phyloP scores from a whole-genome alignment of 2,797 vertebrate genomes.

The Cuculus canorus region DNA sequence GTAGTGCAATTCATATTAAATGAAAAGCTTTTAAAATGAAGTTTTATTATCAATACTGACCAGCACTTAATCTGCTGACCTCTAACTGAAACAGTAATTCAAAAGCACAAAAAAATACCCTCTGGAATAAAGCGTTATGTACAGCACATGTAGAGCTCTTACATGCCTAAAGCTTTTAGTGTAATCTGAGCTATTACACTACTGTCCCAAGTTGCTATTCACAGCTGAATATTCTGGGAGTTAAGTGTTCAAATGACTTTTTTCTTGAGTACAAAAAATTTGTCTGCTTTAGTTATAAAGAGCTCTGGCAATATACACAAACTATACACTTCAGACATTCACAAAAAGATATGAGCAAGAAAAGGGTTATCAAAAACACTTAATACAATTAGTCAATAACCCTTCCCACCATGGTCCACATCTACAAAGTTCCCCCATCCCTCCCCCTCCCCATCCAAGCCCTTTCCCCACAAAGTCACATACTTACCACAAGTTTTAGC shows the following conservation, averaged over 20 bases:
- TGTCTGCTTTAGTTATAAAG: constrained; percentile 79
- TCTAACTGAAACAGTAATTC: constrained; percentile 42
- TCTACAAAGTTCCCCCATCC: constrained; percentile 77
- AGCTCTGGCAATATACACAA: constrained; percentile 82
- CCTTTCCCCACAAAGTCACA: constrained; percentile 64
- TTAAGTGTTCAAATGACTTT: constrained; percentile 59
- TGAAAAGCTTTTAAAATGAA: constrained; percentile 61
- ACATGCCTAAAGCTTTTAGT: constrained; percentile 66
- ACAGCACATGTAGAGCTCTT: constrained; percentile 81
- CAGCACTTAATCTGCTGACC: constrained; percentile 60
- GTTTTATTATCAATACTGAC: constrained; percentile 75
- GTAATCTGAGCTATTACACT: constrained; percentile 63
- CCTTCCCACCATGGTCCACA: constrained; percentile 79
- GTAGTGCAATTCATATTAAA: constrained; percentile 57
- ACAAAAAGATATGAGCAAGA: constrained; percentile 80
- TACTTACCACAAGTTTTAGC: constrained; percentile 75
- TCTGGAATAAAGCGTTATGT: constrained; percentile 79
- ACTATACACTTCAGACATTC: constrained; percentile 82
- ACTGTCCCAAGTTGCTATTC: constrained; percentile 59
- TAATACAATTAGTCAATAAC: constrained; percentile 81
- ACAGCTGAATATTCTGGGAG: constrained; percentile 62
- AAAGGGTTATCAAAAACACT: constrained; percentile 83
- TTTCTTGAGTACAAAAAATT: constrained; percentile 74
- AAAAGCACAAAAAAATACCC: constrained; percentile 71
- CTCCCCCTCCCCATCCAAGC: constrained; percentile 55